Base-by-base conservation (phyloP, 2,888 invertebrate genomes). In the Ryuthela nishihirai region DNA sequence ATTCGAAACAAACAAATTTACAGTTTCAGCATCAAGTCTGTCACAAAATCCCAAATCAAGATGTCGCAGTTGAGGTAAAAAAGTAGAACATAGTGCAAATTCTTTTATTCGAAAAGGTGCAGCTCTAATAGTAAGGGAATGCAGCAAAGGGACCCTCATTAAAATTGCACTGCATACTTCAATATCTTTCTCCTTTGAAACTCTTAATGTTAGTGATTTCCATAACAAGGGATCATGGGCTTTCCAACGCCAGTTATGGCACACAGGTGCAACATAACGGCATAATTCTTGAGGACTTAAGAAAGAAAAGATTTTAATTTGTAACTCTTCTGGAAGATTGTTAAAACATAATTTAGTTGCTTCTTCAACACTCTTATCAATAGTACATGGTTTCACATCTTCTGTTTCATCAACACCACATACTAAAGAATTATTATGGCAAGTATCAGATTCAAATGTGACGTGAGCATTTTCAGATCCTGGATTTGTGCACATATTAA, bases 291-390 rank as follows among this genome's bases (percentile, higher is more conserved):
- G n/a, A n/a, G 61, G 46, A 42, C 50, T 60, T 23, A 66, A 39
- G 46, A 49, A 64, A 4, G 65, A 65, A 23, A 66, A 55, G 12
- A 66, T 54, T 25, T 64, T 48, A 41, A 64, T 40, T 18, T 62
- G 49, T 7, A 66, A 10, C 43, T 66, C 66, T 17, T 35, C 15
- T 9, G 66, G 66, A 23, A 66, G 45, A 20, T 38, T 17, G 26
- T 55, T 41, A 38, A 56, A 54, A 3, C n/a, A n/a, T n/a, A n/a
- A n/a, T n/a, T n/a, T n/a, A n/a, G n/a, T n/a, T n/a, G n/a, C n/a
- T n/a, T n/a, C n/a, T n/a, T n/a, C n/a, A n/a, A n/a, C n/a, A n/a
- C n/a, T n/a, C n/a, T n/a, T n/a, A n/a, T n/a, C n/a, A n/a, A n/a
- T n/a, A n/a, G n/a, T n/a, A n/a, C n/a, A n/a, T n/a, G n/a, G n/a